These are phyloP conservation scores for Archivesica marissinica DNA, from an alignment of 1,140 invertebrate species.

Conservation along the genomic window DNA sequence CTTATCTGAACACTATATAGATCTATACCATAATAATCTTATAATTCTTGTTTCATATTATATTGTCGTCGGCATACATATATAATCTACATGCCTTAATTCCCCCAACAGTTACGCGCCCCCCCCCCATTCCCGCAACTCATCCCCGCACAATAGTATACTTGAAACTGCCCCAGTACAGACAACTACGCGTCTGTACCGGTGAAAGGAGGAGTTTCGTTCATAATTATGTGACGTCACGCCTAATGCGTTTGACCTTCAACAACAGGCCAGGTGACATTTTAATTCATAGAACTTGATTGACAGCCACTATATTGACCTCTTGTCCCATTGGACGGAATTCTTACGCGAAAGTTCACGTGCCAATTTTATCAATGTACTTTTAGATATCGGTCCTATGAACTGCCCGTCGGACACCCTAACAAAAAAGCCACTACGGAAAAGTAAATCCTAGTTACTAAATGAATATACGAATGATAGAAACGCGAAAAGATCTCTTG, in stretches of 20 bases:
- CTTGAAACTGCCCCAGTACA: too few relatives aligned
- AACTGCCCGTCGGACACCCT: too few relatives aligned
- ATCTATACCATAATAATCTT: too few relatives aligned
- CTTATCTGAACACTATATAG: too few relatives aligned
- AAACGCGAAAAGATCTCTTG: not conserved
- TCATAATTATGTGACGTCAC: slow-evolving; percentile 64
- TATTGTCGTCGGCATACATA: too few relatives aligned
- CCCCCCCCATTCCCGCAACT: too few relatives aligned
- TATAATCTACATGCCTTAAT: too few relatives aligned
- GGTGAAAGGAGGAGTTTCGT: slow-evolving; percentile 34
- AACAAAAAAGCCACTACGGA: too few relatives aligned
- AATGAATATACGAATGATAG: not conserved
- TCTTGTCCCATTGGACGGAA: slow-evolving; percentile 46
- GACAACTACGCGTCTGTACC: too few relatives aligned
- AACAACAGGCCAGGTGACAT: slow-evolving; percentile 33
- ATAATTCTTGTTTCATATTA: too few relatives aligned
- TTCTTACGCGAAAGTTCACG: slow-evolving; percentile 59
- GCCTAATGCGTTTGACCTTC: slow-evolving; percentile 49
- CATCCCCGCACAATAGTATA: not conserved
- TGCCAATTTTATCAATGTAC: slow-evolving; percentile 61
- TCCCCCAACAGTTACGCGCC: too few relatives aligned
- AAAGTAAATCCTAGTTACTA: not conserved
- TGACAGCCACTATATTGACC: slow-evolving; percentile 53
- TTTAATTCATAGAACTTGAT: slow-evolving; percentile 62
- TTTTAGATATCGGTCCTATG: not conserved